phyloP scores from a whole-genome alignment of 2,797 vertebrate genomes.

The Hydrophis major region DNA sequence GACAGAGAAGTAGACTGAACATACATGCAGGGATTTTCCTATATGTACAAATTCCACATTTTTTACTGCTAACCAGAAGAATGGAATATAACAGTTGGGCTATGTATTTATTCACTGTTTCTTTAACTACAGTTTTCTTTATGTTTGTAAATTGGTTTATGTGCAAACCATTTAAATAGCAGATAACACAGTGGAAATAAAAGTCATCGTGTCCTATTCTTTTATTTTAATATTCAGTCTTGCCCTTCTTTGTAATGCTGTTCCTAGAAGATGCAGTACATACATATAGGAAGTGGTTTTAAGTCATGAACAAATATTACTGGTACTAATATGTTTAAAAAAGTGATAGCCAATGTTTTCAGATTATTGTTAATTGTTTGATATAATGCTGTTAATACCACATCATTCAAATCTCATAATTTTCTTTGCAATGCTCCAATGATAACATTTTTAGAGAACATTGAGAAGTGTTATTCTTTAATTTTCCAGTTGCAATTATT shows the following conservation, averaged over 20 bases:
- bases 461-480: background rate
- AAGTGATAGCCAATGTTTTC: background rate
- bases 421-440: background rate
- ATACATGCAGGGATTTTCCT: background rate
- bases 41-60: background rate
- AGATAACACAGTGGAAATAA: background rate
- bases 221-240: background rate
- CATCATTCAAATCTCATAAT: background rate
- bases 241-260: background rate
- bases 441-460: slow-evolving; percentile 12
- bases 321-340: background rate
- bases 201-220: too few relatives aligned
- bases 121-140: background rate
- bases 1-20: background rate
- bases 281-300: background rate
- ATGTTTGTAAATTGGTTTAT: background rate
- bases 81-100: background rate
- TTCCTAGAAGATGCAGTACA: background rate
- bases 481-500: background rate
- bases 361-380: background rate
- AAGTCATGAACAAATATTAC: background rate
- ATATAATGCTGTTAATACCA: background rate
- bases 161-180: background rate
- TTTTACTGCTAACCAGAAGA: background rate
- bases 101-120: too few relatives aligned